These are phyloP conservation scores for Enhydra lutris DNA, from an alignment of 2,113 vertebrate species.

Conservation along the genomic window DNA sequence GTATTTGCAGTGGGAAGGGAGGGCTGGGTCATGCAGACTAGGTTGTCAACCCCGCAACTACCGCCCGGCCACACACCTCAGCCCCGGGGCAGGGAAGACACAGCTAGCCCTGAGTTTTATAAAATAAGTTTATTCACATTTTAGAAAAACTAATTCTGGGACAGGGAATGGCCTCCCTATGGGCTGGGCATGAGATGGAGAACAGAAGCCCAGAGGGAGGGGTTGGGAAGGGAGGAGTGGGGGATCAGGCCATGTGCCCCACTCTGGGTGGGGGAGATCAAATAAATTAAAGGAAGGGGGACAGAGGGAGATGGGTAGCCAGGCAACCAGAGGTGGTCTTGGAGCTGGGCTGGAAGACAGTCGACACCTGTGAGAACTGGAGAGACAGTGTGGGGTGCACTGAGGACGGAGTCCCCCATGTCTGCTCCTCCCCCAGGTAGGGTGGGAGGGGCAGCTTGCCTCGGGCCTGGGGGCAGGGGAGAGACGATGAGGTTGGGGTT, in stretches of 20 bases:
- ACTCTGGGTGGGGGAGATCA: background rate
- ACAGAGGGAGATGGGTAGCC: background rate
- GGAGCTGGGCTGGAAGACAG: conserved; percentile 36
- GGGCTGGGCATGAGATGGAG: background rate
- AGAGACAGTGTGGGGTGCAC: background rate
- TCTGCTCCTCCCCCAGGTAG: background rate
- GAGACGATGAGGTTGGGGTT: background rate
- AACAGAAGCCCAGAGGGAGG: conserved; percentile 23
- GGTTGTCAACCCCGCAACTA: background rate
- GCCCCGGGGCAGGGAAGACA: background rate
- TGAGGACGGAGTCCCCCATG: background rate
- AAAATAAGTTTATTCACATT: conserved; percentile 78
- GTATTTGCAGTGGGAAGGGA: conserved; percentile 14
- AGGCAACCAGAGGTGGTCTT: background rate
- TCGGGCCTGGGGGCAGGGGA: too few relatives aligned
- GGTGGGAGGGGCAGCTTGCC: background rate
- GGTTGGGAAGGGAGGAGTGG: background rate
- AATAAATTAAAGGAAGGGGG: conserved; percentile 72
- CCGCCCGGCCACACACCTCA: background rate
- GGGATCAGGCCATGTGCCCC: background rate
- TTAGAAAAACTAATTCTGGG: conserved; percentile 71
- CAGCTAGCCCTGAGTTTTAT: conserved; percentile 40
- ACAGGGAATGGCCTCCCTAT: conserved; percentile 13
- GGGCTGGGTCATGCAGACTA: background rate
- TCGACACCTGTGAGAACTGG: conserved; percentile 38